These are phyloP conservation scores for Muscicapa adusta DNA, from an alignment of 2,113 vertebrate species.

Conservation along the genomic window DNA sequence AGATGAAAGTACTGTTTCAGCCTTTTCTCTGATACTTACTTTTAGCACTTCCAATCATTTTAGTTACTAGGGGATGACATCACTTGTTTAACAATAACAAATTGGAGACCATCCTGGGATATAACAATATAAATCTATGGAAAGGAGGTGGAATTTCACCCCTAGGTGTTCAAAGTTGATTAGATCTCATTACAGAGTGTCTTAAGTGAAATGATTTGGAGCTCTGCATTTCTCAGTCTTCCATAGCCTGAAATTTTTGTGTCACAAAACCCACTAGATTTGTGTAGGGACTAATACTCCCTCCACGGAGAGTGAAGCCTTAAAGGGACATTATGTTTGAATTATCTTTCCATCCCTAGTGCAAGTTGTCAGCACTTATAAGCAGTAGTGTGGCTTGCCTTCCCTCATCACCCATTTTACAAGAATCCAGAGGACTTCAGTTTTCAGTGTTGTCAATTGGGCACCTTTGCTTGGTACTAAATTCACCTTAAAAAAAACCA, in stretches of 20 bases:
- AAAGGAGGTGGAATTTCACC: neutral
- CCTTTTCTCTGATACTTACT: neutral
- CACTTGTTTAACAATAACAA: slow-evolving; percentile 19
- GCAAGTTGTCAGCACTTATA: neutral
- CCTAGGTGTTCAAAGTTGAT: slow-evolving; percentile 5
- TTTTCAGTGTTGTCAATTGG: slow-evolving; percentile 12
- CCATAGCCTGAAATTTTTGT: neutral
- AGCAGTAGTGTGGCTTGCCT: neutral
- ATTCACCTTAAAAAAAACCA: slow-evolving; percentile 52
- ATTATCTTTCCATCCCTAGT: neutral
- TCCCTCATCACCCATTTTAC: neutral
- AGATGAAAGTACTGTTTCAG: neutral
- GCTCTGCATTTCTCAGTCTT: neutral
- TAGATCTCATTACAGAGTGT: slow-evolving; percentile 12
- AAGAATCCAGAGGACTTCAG: slow-evolving; percentile 10
- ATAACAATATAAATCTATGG: neutral
- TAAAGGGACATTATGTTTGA: slow-evolving; percentile 44
- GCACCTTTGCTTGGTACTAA: slow-evolving; percentile 35
- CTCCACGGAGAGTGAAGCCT: slow-evolving; percentile 24
- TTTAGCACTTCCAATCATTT: neutral
- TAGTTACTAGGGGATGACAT: neutral
- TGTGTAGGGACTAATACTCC: neutral
- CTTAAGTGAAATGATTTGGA: slow-evolving; percentile 16
- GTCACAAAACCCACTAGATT: slow-evolving; percentile 7
- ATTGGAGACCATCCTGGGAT: neutral